Evolutionary conservation across 2,797 vertebrate genomes (phyloP).

Genomic region (Xenops minutus): DNA sequence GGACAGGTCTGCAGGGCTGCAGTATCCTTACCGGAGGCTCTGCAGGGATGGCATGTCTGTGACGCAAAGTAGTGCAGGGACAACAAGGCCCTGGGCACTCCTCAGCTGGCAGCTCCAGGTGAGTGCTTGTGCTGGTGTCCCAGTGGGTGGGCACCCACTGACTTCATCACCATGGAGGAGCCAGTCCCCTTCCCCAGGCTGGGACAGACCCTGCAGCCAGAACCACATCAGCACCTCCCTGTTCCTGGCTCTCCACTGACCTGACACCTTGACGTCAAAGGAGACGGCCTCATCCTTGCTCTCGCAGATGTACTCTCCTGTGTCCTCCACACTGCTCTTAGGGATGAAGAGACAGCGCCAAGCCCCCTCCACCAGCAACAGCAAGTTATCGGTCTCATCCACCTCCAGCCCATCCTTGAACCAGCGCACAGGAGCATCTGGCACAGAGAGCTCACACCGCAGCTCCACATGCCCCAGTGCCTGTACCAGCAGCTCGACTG

Average conservation of each 20-base stretch:
- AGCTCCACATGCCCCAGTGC: constrained; percentile 85
- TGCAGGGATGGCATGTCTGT: constrained; percentile 36
- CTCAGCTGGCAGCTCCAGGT: background rate
- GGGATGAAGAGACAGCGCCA: constrained; percentile 86
- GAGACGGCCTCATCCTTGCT: constrained; percentile 89
- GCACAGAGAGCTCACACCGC: constrained; percentile 86
- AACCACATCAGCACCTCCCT: background rate
- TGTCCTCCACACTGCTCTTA: constrained; percentile 83
- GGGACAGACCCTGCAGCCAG: background rate
- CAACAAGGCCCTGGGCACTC: fast-evolving
- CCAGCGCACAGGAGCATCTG: constrained; percentile 89
- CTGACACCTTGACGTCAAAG: constrained; percentile 92
- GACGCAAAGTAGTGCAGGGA: background rate
- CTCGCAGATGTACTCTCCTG: constrained; percentile 95
- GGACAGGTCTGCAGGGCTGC: constrained; percentile 76
- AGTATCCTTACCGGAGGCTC: constrained; percentile 90
- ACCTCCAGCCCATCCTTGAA: constrained; percentile 95
- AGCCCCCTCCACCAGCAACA: constrained; percentile 85
- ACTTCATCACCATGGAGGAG: background rate
- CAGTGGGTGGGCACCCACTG: background rate
- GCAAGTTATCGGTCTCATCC: constrained; percentile 84
- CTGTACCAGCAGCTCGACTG: constrained; percentile 86
- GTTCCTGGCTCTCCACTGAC: constrained; percentile 63
- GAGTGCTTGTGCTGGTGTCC: fast-evolving
- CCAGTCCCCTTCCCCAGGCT: background rate